Evolutionary conservation across 2,888 invertebrate genomes (phyloP).

Genomic region (Ctenicera cuprea): DNA sequence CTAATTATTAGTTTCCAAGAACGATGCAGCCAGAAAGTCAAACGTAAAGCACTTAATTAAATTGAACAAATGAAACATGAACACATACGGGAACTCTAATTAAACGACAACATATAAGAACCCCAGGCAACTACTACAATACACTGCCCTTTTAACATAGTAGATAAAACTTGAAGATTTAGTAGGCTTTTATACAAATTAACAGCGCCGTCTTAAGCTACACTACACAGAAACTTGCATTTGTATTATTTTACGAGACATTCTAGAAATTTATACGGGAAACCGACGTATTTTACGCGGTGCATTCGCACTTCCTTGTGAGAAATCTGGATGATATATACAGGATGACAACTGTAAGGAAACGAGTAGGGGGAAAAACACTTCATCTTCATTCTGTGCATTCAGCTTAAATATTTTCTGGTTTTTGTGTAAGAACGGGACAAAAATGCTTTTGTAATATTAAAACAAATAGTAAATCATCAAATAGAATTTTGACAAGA

Average conservation of each 20-base stretch:
- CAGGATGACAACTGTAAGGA: conserved; percentile 22
- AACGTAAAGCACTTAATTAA: conserved; percentile 45
- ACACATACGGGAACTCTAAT: conserved; percentile 47
- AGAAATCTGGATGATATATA: conserved; percentile 20
- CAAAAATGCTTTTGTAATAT: not conserved
- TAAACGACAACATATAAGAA: conserved; percentile 47
- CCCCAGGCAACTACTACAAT: conserved; percentile 34
- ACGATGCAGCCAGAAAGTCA: conserved; percentile 19
- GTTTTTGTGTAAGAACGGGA: not conserved
- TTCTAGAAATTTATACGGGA: conserved; percentile 43
- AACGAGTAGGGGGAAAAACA: not conserved
- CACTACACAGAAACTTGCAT: conserved; percentile 40
- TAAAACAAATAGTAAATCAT: too few species aligned
- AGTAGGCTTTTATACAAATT: conserved; percentile 52
- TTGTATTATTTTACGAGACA: conserved; percentile 43
- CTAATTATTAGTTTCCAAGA: conserved; percentile 2
- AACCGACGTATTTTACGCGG: conserved; percentile 29
- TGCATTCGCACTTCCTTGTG: conserved; percentile 33
- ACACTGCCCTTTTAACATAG: conserved; percentile 43
- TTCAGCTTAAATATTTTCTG: not conserved
- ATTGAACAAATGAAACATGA: conserved; percentile 50
- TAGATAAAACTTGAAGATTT: conserved; percentile 49
- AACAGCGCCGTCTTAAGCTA: conserved; percentile 42
- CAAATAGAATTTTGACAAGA: too few species aligned
- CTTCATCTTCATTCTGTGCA: not conserved